phyloP scores from a whole-genome alignment of 2,113 vertebrate genomes.

The Hydrochoerus hydrochaeris region DNA sequence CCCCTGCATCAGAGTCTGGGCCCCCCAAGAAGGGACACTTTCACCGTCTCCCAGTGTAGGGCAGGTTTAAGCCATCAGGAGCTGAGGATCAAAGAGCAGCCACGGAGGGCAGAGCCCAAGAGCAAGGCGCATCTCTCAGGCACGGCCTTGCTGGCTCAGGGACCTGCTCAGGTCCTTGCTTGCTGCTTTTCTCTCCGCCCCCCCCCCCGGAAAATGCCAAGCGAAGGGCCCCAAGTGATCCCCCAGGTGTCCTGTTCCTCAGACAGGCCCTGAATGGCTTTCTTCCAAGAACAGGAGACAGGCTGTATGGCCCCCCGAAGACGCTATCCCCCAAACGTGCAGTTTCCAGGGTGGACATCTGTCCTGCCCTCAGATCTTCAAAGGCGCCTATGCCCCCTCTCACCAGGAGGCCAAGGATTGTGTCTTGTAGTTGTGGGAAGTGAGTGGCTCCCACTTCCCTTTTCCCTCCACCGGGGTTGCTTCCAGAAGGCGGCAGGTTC shows the following conservation, averaged over 20 bases:
- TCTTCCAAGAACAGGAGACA: neutral
- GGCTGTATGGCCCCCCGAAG: neutral
- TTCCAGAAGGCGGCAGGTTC: conserved; percentile 41
- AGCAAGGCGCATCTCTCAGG: neutral
- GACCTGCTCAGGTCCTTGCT: neutral
- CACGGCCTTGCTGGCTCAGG: too few relatives aligned
- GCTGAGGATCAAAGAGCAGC: neutral
- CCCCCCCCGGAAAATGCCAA: neutral
- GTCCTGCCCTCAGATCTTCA: neutral
- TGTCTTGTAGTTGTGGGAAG: fast-evolving
- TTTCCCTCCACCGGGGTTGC: neutral
- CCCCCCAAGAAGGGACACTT: neutral
- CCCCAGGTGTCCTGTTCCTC: neutral
- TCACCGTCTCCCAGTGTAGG: fast-evolving
- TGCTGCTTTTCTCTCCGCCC: neutral
- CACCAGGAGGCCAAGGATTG: fast-evolving
- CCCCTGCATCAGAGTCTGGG: fast-evolving
- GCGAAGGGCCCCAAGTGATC: neutral
- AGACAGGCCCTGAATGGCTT: neutral
- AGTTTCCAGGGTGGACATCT: neutral
- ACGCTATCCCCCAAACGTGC: neutral
- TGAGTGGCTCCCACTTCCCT: neutral
- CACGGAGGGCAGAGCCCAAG: neutral
- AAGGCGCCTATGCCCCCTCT: fast-evolving
- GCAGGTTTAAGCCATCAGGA: neutral